Evolutionary conservation across 1,140 invertebrate genomes (phyloP).

Genomic region (Drosophila tsacasi): DNA sequence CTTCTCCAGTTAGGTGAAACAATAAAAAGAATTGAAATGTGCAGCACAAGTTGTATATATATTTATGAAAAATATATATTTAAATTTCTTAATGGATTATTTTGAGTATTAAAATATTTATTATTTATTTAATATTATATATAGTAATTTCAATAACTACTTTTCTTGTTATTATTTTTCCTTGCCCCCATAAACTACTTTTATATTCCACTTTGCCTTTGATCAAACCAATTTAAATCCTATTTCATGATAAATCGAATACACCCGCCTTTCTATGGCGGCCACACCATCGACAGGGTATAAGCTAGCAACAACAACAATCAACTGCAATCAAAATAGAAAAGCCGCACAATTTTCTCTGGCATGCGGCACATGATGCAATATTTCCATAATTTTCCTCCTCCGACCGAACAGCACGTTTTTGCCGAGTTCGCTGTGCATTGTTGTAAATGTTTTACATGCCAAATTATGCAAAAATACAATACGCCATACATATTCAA

Average conservation of each 20-base stretch:
- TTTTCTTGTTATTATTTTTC: background rate
- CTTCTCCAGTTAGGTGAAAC: background rate
- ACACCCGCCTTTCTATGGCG: background rate
- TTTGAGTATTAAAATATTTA: background rate
- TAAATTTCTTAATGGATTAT: background rate
- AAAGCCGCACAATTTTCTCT: conserved; percentile 65
- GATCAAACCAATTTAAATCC: background rate
- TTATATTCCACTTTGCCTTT: background rate
- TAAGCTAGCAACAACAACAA: conserved; percentile 42
- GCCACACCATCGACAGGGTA: conserved; percentile 22
- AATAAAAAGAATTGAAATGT: background rate
- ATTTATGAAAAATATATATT: background rate
- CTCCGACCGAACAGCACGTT: conserved; percentile 33
- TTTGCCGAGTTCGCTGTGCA: conserved; percentile 35
- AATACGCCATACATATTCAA: conserved; percentile 75
- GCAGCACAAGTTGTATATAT: background rate
- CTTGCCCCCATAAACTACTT: background rate
- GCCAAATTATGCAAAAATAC: conserved; percentile 82
- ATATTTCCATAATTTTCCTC: conserved; percentile 50
- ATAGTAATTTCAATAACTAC: background rate
- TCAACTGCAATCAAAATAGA: conserved; percentile 73
- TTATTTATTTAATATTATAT: background rate
- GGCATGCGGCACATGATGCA: conserved; percentile 55
- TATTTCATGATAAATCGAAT: background rate
- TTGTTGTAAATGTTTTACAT: conserved; percentile 80